Conservation (phyloP, 2,113 vertebrate genomes). For the Petroica traversi region DNA sequence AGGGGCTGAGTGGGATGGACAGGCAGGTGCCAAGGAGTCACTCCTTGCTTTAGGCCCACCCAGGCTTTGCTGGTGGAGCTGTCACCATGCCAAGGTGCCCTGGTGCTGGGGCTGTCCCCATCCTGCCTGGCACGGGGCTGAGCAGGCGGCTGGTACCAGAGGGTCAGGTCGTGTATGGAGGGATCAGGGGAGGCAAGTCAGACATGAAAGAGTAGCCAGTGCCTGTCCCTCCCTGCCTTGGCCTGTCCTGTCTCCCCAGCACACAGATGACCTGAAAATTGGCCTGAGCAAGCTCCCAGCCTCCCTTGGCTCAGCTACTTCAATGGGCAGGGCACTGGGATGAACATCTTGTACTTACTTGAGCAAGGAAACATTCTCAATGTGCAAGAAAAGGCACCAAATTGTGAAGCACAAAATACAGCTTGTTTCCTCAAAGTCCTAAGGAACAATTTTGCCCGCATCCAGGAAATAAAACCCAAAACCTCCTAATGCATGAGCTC, state of each 20-base stretch:
- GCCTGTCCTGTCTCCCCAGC: neutral
- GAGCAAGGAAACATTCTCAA: rapidly evolving
- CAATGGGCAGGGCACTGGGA: neutral
- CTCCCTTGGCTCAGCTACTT: neutral
- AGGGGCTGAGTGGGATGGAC: neutral
- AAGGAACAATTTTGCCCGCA: neutral
- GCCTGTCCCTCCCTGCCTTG: neutral
- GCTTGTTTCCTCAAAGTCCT: neutral
- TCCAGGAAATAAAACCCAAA: neutral
- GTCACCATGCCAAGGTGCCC: neutral
- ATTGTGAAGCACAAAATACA: neutral
- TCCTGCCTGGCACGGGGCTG: neutral
- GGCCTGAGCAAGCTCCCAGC: neutral
- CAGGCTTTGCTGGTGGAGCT: neutral
- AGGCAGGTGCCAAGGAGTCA: neutral
- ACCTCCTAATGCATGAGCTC: neutral
- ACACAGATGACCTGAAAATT: rapidly evolving
- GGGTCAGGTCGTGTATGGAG: rapidly evolving
- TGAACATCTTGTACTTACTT: rapidly evolving
- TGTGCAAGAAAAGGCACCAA: neutral
- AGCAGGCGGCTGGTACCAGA: rapidly evolving
- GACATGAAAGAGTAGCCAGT: neutral
- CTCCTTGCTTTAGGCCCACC: neutral
- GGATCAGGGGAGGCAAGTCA: neutral
- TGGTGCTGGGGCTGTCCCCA: neutral